Evolutionary conservation across 1,140 invertebrate species (phyloP), one percentile per base, ranked within the genome.

Genomic region (Zaprionus vittiger): DNA sequence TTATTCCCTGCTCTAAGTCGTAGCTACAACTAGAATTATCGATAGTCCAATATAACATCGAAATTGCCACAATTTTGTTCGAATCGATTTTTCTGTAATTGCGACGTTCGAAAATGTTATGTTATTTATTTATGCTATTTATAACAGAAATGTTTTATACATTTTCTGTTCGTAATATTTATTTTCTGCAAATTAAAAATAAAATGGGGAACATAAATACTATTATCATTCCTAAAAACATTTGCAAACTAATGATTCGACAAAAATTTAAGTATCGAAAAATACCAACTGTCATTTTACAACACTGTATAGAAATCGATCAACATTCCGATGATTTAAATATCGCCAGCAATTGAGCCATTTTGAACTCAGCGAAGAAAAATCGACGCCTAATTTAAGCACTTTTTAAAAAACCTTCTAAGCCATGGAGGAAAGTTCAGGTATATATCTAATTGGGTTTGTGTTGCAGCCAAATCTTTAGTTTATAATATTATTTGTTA

Each of bases 351-450:
- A 24, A 24, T 5, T 12, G 12, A 22, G 47, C 38, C 28, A 71
- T 72, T 76, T 76, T 76, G 12, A 76, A 65, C 54, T 41, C 67
- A 71, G 70, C 73, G 67, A 59, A 75, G 38, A 60, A 64, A 56
- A 63, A 75, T 4, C 59, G 73, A 76, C 73, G 66, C 65, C 34
- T 6, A 15, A 15, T n/a, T 54, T 31, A 54, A 24, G 38, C 28
- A 26, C 24, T 59, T 26, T 20, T 63, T 20, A 34, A 7, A 60
- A 26, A 24, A 22, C 15, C 26, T 66, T 34, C 9, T 4, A 22
- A 22, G 26, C 14, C 14, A 49, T 75, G 72, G 72, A 74, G 17
- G 5, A 17, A 37, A 55, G 6, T 37, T 15, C 69, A 55, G 69
- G 74, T 73, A 66, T 73, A 44, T 55, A 28, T 22, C 38, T 49